phyloP scores from a whole-genome alignment of 2,797 vertebrate genomes.

The Mormyrus proboscirostris region DNA sequence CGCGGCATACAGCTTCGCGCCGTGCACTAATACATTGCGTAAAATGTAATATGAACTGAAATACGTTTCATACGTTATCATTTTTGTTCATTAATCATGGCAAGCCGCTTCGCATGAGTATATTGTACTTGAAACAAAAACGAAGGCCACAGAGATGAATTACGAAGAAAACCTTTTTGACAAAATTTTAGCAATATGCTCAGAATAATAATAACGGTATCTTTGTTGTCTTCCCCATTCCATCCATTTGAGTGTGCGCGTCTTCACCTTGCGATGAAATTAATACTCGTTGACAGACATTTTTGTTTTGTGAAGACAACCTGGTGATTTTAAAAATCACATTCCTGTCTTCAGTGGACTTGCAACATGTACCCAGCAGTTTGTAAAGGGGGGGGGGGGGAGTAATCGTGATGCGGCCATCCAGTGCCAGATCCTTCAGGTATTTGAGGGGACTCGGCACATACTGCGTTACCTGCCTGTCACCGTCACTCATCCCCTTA shows the following conservation, averaged over 20 bases:
- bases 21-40: background rate
- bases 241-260: background rate
- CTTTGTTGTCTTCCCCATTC: background rate
- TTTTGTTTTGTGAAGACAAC: background rate
- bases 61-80: background rate
- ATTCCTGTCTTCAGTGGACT: background rate
- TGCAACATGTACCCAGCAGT: background rate
- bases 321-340: background rate
- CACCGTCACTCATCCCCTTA: background rate
- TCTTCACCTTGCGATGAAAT: background rate
- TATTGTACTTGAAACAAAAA: background rate
- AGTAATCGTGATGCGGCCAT: background rate
- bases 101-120: background rate
- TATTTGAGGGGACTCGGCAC: background rate
- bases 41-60: background rate
- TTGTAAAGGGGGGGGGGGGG: background rate
- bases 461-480: background rate
- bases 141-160: background rate
- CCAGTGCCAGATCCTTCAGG: background rate
- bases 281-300: background rate
- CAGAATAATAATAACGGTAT: background rate
- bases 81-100: background rate
- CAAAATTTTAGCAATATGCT: background rate
- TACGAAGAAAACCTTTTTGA: background rate
- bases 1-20: background rate